Percentiles rank a stretch among this genome's conserved stretches.
Conservation (phyloP, 2,888 invertebrate species). For the Esperia sulphurella region DNA sequence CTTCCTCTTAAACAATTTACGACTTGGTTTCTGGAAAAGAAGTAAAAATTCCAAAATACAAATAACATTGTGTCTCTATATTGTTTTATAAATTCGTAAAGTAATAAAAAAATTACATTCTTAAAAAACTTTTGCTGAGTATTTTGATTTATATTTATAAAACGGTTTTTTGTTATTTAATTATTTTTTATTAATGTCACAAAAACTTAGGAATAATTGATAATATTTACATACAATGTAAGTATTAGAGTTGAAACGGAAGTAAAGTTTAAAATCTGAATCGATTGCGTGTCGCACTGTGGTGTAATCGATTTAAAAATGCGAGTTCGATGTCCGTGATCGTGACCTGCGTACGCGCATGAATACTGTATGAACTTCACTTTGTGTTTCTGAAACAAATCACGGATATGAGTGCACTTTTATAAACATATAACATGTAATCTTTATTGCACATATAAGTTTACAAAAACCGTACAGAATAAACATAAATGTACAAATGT, state of each 20-base stretch:
- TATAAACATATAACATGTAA: neutral
- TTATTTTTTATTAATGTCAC: neutral
- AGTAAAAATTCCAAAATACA: neutral
- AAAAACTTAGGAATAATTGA: slow-evolving; percentile 6
- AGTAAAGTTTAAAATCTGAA: slow-evolving; percentile 48
- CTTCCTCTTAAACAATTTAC: slow-evolving; percentile 47
- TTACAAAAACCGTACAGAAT: too few species aligned
- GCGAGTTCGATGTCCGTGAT: slow-evolving; percentile 71
- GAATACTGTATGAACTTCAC: slow-evolving; percentile 65
- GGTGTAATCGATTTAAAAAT: slow-evolving; percentile 44
- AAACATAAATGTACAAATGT: too few species aligned
- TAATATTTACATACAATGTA: slow-evolving; percentile 18
- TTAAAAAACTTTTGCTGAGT: too few species aligned
- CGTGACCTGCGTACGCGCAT: slow-evolving; percentile 69
- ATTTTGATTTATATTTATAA: too few species aligned
- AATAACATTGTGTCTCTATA: too few species aligned
- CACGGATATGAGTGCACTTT: slow-evolving; percentile 8
- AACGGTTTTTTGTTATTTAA: neutral
- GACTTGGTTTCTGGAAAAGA: slow-evolving; percentile 2
- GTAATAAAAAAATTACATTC: too few species aligned
- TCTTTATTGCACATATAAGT: too few species aligned
- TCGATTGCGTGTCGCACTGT: slow-evolving; percentile 35
- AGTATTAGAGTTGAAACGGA: slow-evolving; percentile 20
- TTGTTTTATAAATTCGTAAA: too few species aligned
- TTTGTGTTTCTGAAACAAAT: slow-evolving; percentile 28